These are phyloP conservation scores for Eidolon dupreanum DNA, from an alignment of 2,797 vertebrate genomes.

Conservation along the genomic window DNA sequence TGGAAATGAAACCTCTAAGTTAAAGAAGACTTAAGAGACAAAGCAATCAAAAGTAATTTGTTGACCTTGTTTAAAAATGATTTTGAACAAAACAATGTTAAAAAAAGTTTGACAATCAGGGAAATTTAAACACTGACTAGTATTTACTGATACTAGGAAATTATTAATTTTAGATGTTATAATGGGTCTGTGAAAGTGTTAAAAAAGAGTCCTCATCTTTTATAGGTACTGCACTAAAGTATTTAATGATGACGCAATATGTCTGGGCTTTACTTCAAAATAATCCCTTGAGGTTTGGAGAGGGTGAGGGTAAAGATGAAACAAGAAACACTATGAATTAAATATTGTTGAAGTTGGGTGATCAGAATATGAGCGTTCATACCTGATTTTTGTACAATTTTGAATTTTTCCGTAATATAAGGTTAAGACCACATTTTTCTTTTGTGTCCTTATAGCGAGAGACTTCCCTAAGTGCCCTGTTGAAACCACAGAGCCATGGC, in stretches of 20 bases:
- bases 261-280: background rate
- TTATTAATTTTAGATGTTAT: background rate
- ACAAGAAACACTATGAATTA: background rate
- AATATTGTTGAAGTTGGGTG: background rate
- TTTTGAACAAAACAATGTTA: background rate
- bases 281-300: background rate
- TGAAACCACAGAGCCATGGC: background rate
- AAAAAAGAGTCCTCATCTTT: background rate
- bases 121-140: background rate
- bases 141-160: background rate
- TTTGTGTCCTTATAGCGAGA: background rate
- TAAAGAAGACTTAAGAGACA: background rate
- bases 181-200: background rate
- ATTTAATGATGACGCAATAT: background rate
- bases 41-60: background rate
- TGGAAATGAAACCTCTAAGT: background rate
- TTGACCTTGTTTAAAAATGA: slow-evolving; percentile 7
- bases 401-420: background rate
- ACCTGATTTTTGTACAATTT: background rate
- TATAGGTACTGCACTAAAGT: background rate
- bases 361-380: background rate
- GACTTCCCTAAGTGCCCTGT: background rate
- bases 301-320: background rate
- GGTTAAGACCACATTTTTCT: background rate
- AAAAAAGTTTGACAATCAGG: background rate